Evolutionary conservation across 2,113 vertebrate genomes (phyloP).

Genomic region (Podiceps cristatus): DNA sequence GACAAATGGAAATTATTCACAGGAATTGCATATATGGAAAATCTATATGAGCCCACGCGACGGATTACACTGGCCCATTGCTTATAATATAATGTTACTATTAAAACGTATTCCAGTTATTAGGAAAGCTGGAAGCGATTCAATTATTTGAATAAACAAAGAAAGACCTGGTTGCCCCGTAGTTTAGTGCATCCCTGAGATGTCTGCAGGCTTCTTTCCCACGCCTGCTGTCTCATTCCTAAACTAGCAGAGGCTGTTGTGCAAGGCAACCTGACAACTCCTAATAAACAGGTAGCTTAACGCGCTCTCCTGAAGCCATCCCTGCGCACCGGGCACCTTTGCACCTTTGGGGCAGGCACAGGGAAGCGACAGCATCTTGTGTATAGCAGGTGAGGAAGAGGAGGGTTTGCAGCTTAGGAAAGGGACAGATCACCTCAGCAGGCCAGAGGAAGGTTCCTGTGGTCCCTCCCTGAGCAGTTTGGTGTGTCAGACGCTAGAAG

Average conservation of each 20-base stretch:
- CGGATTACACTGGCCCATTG: background rate
- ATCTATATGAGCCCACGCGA: background rate
- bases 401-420: background rate
- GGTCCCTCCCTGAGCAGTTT: background rate
- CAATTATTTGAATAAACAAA: conserved; percentile 65
- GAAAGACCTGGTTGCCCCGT: conserved; percentile 16
- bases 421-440: background rate
- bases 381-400: background rate
- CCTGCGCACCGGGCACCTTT: background rate
- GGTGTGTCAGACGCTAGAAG: background rate
- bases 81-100: background rate
- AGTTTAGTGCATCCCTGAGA: conserved; percentile 22
- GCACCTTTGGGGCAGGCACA: background rate
- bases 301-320: background rate
- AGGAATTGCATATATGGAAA: background rate
- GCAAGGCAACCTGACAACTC: conserved; percentile 45
- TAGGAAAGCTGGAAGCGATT: conserved; percentile 57
- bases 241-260: conserved; percentile 46
- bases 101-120: background rate
- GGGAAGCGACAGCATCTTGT: background rate
- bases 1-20: background rate
- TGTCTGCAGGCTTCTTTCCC: conserved; percentile 40
- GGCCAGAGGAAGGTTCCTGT: background rate
- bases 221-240: conserved; percentile 59
- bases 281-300: conserved; percentile 26